Base-by-base conservation (phyloP, 2,888 invertebrate species). In the Drosophila dives region DNA sequence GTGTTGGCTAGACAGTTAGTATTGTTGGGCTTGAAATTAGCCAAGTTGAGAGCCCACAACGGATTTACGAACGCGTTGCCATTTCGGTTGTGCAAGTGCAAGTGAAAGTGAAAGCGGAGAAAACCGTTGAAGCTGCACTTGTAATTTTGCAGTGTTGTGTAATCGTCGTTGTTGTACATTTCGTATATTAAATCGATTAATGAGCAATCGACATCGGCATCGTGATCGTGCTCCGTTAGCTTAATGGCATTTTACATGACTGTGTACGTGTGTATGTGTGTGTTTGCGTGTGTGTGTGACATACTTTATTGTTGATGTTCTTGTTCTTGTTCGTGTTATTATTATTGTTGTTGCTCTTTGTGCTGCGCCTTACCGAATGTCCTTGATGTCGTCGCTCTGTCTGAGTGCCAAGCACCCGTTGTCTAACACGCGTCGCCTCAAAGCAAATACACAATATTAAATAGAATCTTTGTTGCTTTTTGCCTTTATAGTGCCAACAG, bases 371-470 rank as follows among this genome's bases (percentile, higher is more conserved):
- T 80, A 55, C 73, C 67, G 70, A 77, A 81, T 90, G 91, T 85
- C 91, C 91, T 91, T 91, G 88, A 77, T 81, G 88, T 83, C 88
- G 90, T 83, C 90, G 84, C 75, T 79, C 59, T 80, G 91, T 83
- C 83, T 91, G 77, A 66, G 67, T 77, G 89, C 74, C 82, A 72
- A 69, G 76, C 69, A 75, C 70, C 64, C 67, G 36, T 26, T 55
- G 32, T 40, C 49, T 11, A 36, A 53, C 64, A 63, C 62, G 63
- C 70, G 72, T 49, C 64, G 55, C 76, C 34, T 33, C 36, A 64
- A 64, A 64, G 53, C 23, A 51, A 60, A 77, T 62, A 53, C 40
- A 72, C 66, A 55, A 42, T 54, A 55, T 68, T 62, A 81, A 81
- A 77, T 67, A 36, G 61, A 72, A 72, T 63, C 67, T 61, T 49